phyloP scores from a whole-genome alignment of 2,113 vertebrate genomes.

The Marcusenius ussheri region DNA sequence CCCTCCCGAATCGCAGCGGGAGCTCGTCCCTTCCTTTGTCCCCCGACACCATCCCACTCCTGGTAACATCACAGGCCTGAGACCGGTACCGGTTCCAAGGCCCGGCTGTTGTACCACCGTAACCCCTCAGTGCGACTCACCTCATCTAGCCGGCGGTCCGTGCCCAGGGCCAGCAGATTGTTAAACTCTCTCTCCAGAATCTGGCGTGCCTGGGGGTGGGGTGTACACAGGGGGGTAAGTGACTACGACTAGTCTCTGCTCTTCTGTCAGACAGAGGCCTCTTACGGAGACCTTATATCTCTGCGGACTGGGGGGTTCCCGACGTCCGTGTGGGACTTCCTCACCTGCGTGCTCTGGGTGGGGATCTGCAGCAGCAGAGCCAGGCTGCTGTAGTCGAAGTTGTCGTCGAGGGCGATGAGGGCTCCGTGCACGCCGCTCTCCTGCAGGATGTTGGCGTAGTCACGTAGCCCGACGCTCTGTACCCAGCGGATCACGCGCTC shows the following conservation, averaged over 20 bases:
- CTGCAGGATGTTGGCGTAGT: slow-evolving; percentile 91
- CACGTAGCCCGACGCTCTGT: slow-evolving; percentile 91
- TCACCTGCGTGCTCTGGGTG: slow-evolving; percentile 89
- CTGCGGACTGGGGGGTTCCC: background rate
- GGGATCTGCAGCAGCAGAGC: slow-evolving; percentile 95
- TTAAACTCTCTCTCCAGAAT: slow-evolving; percentile 98
- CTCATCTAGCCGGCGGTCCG: slow-evolving; percentile 91
- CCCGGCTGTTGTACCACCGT: background rate
- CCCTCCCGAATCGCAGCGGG: background rate
- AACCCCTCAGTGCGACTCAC: slow-evolving; percentile 55
- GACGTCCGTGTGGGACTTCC: background rate
- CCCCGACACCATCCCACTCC: background rate
- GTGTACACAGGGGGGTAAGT: background rate
- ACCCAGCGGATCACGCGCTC: slow-evolving; percentile 95
- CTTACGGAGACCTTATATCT: background rate
- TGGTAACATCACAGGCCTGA: background rate
- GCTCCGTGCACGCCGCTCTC: slow-evolving; percentile 96
- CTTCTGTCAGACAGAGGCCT: background rate
- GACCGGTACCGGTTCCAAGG: background rate
- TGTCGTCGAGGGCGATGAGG: slow-evolving; percentile 89
- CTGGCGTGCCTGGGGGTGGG: slow-evolving; percentile 81
- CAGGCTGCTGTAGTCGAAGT: slow-evolving; percentile 97
- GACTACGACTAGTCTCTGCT: background rate
- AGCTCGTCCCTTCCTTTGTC: background rate
- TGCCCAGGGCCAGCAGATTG: slow-evolving; percentile 94